phyloP scores from a whole-genome alignment of 2,888 invertebrate species.

The Coenonympha arcania region DNA sequence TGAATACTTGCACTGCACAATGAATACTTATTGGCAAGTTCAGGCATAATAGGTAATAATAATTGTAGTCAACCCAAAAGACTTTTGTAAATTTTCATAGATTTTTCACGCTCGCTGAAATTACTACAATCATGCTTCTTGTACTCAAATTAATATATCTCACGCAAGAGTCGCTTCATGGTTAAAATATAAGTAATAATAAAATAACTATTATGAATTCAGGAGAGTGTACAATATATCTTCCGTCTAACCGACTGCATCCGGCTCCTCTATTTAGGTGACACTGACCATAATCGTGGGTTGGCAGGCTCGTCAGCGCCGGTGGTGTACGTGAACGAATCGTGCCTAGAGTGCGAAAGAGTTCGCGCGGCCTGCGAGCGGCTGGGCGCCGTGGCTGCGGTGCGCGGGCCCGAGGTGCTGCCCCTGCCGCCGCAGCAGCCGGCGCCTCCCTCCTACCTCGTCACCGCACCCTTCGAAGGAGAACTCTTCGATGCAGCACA shows the following conservation, averaged over 20 bases:
- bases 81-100: too few species aligned
- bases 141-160: not conserved
- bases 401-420: constrained; percentile 55
- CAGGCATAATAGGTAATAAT: too few species aligned
- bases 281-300: constrained; percentile 7
- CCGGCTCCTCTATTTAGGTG: constrained; percentile 14
- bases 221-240: too few species aligned
- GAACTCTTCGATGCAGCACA: constrained; percentile 80
- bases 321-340: constrained; percentile 64
- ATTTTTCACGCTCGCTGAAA: not conserved
- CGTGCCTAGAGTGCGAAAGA: constrained; percentile 67
- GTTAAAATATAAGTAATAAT: too few species aligned
- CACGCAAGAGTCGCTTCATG: not conserved
- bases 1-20: too few species aligned
- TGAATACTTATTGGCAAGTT: too few species aligned
- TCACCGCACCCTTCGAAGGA: constrained; percentile 82
- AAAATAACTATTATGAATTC: constrained; percentile 2
- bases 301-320: constrained; percentile 57
- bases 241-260: constrained; percentile 22
- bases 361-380: constrained; percentile 68
- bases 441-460: constrained; percentile 67
- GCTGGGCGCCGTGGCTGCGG: constrained; percentile 60
- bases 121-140: not conserved
- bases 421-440: constrained; percentile 54
- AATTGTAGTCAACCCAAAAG: too few species aligned